Evolutionary conservation across 2,797 vertebrate species (phyloP), one percentile per base, ranked within the genome.

Genomic region (Sternarchorhynchus goeldii): DNA sequence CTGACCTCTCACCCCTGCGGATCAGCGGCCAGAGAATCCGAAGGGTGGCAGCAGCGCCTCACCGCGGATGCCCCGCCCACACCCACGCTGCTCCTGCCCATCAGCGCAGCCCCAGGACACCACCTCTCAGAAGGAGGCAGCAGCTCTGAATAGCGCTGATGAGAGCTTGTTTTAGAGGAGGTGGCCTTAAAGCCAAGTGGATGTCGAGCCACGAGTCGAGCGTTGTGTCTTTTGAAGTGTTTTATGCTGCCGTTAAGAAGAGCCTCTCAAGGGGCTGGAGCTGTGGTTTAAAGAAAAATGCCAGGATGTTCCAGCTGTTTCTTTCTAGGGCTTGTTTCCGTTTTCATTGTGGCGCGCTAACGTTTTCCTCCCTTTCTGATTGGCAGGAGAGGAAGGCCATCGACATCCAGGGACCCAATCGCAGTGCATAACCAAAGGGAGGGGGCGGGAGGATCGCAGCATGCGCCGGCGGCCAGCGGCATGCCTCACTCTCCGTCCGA

Each of bases 401-500:
- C 93, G 0, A 89, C 93, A 85, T 92, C 92, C 63, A 92, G 92
- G 88, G 94, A 96, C 63, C 93, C 94, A 87, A 93, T 89, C 73
- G 91, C 89, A 88, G 90, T 89, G 80, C 94, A 93, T 93, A 93
- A 93, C 80, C 90, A 92, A 86, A 91, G 92, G 86, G 94, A 95
- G 63, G 93, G 91, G 85, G 93, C 92, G 75, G 92, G 94, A 85
- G 91, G 92, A 80, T 86, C 93, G 69, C 94, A 95, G 92, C 93
- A 96, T 95, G 94, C 91, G 84, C 84, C 92, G 90, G 89, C 90
- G 31, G 93, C 95, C 82, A 93, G 91, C 87, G 91, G 93, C 25
- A 96, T 96, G 93, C 93, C 93, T 79, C 90, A 92, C 71, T 96
- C 95, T 82, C 95, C 96, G 16, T 95, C 96, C 76, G 95, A 96